Evolutionary conservation across 2,113 vertebrate genomes (phyloP).

Genomic region (Gallinago undulata): DNA sequence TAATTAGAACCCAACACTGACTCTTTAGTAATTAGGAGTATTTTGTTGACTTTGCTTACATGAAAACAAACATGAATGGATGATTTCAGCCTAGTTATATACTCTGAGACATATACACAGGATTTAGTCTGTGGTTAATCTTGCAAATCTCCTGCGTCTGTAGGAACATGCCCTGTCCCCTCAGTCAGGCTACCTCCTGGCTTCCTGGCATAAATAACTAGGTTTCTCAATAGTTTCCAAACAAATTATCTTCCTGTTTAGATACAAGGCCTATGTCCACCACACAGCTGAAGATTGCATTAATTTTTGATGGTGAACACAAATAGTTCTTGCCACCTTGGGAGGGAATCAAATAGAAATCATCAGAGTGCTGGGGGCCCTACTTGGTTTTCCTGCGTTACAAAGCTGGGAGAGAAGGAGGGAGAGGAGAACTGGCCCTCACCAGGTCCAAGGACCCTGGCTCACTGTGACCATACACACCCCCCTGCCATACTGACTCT

Average conservation of each 20-base stretch:
- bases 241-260: background rate
- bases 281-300: background rate
- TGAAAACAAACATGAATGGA: background rate
- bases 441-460: background rate
- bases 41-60: background rate
- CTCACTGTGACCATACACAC: background rate
- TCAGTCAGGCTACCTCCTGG: background rate
- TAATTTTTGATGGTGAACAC: background rate
- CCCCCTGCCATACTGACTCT: background rate
- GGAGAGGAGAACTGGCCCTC: background rate
- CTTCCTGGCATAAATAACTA: background rate
- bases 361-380: background rate
- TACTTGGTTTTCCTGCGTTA: background rate
- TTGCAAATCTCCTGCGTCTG: background rate
- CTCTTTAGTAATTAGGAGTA: background rate
- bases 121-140: background rate
- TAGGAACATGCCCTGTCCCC: background rate
- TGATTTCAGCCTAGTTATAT: background rate
- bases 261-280: background rate
- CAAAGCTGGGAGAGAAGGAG: background rate
- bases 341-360: background rate
- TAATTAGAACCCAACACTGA: background rate
- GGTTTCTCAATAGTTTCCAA: background rate
- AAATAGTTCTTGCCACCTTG: background rate
- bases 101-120: background rate